phyloP scores from a whole-genome alignment of 2,888 invertebrate genomes.

The Phragmatobia fuliginosa region DNA sequence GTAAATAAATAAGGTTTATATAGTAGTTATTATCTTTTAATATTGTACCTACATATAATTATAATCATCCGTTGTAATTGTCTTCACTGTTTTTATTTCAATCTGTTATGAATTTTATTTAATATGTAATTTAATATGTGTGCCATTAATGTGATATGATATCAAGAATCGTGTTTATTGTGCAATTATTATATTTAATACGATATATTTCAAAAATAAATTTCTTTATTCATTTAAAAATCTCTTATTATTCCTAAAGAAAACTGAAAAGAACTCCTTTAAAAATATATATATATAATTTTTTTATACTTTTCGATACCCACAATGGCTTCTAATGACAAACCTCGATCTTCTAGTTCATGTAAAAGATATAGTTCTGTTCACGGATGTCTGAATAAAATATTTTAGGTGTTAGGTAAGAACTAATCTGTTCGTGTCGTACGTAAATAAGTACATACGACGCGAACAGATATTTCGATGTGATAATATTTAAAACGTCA shows the following conservation, averaged over 20 bases:
- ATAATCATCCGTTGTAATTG: neutral
- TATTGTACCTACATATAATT: neutral
- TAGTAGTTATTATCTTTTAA: neutral
- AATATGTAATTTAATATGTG: neutral
- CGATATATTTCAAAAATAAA: neutral
- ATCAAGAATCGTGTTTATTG: neutral
- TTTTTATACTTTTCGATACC: too few species aligned
- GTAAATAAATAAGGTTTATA: too few species aligned
- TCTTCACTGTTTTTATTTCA: neutral
- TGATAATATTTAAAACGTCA: too few species aligned
- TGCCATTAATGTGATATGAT: neutral
- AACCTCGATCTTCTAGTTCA: too few species aligned
- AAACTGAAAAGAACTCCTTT: neutral
- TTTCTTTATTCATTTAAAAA: neutral
- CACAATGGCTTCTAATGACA: too few species aligned
- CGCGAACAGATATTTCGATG: too few species aligned
- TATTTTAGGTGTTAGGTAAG: too few species aligned
- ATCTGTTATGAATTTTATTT: neutral
- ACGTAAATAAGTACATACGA: too few species aligned
- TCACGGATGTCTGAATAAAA: too few species aligned
- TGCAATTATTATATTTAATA: neutral
- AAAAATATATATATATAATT: too few species aligned
- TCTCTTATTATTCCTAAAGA: neutral
- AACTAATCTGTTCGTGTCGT: too few species aligned
- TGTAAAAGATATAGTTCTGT: too few species aligned